Conservation (phyloP, 2,113 vertebrate species). For the Erythrocercus mccallii region DNA sequence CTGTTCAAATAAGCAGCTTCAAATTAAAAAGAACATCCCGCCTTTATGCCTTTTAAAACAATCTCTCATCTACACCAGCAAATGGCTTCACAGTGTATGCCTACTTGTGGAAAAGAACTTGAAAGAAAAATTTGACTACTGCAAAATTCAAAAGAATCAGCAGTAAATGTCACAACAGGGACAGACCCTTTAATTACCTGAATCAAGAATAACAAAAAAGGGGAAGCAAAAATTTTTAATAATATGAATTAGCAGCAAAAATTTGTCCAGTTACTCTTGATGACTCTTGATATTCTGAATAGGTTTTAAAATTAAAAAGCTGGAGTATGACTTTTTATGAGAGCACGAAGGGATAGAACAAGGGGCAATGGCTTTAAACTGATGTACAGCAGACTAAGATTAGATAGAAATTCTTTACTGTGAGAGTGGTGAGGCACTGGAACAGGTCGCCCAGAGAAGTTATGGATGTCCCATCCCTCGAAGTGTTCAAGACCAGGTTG, state of each 20-base stretch:
- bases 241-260: not conserved
- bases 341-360: not conserved
- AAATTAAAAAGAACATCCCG: not conserved
- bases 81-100: not conserved
- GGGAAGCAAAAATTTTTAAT: not conserved
- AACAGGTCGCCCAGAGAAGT: not conserved
- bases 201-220: not conserved
- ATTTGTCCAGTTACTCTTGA: not conserved
- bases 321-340: not conserved
- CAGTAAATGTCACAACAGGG: not conserved
- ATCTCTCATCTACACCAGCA: not conserved
- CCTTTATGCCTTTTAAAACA: not conserved
- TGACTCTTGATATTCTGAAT: not conserved
- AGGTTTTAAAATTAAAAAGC: not conserved
- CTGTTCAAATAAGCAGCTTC: not conserved
- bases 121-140: not conserved
- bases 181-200: not conserved
- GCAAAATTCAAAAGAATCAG: not conserved
- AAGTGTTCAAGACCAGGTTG: not conserved
- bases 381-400: not conserved
- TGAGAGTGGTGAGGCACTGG: not conserved
- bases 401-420: not conserved
- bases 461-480: not conserved
- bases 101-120: not conserved
- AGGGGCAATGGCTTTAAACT: not conserved